Evolutionary conservation across 2,113 vertebrate genomes (phyloP).

Genomic region (Hystrix cristata): DNA sequence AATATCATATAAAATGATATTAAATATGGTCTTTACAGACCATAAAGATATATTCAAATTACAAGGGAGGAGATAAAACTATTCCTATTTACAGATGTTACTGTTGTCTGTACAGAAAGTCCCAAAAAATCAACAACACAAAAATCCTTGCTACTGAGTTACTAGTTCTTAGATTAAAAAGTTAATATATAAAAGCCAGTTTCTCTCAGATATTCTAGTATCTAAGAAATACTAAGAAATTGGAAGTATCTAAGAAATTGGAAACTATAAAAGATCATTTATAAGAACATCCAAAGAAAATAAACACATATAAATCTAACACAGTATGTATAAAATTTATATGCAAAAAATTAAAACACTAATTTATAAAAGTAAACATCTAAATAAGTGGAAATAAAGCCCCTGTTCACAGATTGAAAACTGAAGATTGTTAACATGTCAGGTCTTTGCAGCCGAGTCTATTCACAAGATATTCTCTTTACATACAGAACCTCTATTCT

Average conservation of each 20-base stretch:
- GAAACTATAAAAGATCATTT: background rate
- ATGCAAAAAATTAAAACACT: background rate
- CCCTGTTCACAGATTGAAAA: background rate
- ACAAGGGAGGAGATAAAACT: background rate
- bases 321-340: background rate
- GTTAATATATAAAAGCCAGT: background rate
- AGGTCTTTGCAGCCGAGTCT: background rate
- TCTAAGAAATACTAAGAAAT: no score
- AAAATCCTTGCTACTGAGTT: background rate
- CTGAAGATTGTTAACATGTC: background rate
- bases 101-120: background rate
- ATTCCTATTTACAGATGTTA: background rate
- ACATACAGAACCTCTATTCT: background rate
- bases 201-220: background rate
- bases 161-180: background rate
- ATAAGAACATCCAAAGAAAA: background rate
- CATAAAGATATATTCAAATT: background rate
- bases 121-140: background rate
- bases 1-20: background rate
- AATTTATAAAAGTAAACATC: background rate
- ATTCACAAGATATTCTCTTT: background rate
- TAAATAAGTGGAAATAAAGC: background rate
- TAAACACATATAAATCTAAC: background rate
- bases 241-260: background rate
- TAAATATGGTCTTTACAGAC: background rate